phyloP scores from a whole-genome alignment of 2,888 invertebrate genomes.

The Ennomos fuscantarius region DNA sequence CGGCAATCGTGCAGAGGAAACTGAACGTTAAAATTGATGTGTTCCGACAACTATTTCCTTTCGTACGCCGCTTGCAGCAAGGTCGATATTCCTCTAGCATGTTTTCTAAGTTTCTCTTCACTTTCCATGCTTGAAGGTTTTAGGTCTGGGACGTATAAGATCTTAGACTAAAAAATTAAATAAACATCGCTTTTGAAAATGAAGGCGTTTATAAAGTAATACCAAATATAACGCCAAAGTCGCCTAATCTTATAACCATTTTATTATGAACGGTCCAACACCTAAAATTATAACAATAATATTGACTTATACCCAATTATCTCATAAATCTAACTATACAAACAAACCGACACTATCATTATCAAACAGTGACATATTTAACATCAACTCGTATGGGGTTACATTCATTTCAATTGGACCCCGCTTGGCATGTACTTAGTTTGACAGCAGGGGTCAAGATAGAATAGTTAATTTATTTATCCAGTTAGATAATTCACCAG shows the following conservation, averaged over 20 bases:
- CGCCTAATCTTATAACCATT: too few species aligned
- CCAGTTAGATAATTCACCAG: conserved; percentile 1
- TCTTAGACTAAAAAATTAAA: too few species aligned
- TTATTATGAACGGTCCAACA: not conserved
- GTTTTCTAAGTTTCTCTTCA: conserved; percentile 50
- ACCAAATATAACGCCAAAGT: too few species aligned
- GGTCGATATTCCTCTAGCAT: conserved; percentile 51
- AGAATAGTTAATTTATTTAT: conserved; percentile 31
- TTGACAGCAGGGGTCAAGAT: conserved; percentile 34
- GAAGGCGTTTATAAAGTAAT: not conserved
- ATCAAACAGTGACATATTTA: conserved; percentile 47
- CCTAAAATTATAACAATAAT: not conserved
- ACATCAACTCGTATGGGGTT: conserved; percentile 42
- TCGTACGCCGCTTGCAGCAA: conserved; percentile 35
- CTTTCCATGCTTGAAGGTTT: conserved; percentile 46
- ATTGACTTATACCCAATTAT: conserved; percentile 9
- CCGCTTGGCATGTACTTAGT: conserved; percentile 32
- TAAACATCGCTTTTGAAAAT: not conserved
- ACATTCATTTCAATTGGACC: conserved; percentile 27
- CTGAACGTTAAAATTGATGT: conserved; percentile 47
- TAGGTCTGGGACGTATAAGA: too few species aligned
- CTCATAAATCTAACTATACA: conserved; percentile 40
- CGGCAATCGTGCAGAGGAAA: conserved; percentile 56
- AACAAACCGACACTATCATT: conserved; percentile 39
- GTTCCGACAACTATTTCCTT: conserved; percentile 65